phyloP scores from a whole-genome alignment of 2,888 invertebrate genomes.

The Timandra comae region DNA sequence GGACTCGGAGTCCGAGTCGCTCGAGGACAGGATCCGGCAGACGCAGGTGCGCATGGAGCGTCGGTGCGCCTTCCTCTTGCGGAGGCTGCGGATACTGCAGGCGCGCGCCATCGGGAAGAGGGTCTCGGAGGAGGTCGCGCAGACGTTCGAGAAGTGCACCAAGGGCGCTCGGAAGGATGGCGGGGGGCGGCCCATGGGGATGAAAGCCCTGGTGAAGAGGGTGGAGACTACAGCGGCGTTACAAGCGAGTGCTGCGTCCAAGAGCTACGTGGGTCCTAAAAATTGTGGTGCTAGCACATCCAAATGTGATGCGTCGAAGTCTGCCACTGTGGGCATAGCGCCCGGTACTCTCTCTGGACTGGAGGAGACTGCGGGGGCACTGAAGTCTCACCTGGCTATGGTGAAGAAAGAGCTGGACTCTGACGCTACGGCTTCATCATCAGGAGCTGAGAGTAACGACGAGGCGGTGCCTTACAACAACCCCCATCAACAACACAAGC shows the following conservation, averaged over 20 bases:
- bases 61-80: slow-evolving; percentile 82
- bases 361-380: slow-evolving; percentile 82
- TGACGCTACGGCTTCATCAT: slow-evolving; percentile 95
- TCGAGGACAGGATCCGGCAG: slow-evolving; percentile 71
- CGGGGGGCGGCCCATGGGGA: slow-evolving; percentile 56
- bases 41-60: slow-evolving; percentile 80
- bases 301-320: slow-evolving; percentile 86
- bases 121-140: slow-evolving; percentile 84
- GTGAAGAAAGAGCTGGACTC: slow-evolving; percentile 89
- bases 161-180: slow-evolving; percentile 81
- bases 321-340: slow-evolving; percentile 73
- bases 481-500: slow-evolving; percentile 83
- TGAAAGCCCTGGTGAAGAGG: slow-evolving; percentile 63
- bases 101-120: slow-evolving; percentile 85
- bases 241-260: slow-evolving; percentile 61
- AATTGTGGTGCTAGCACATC: slow-evolving; percentile 76
- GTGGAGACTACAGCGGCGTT: slow-evolving; percentile 61
- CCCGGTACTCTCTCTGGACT: slow-evolving; percentile 83
- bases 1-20: slow-evolving; percentile 68
- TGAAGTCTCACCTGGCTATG: slow-evolving; percentile 83
- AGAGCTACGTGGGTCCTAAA: slow-evolving; percentile 52
- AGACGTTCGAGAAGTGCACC: slow-evolving; percentile 81
- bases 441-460: slow-evolving; percentile 96
- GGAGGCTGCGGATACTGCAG: slow-evolving; percentile 86
- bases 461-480: slow-evolving; percentile 89